phyloP scores from a whole-genome alignment of 2,797 vertebrate species.

The Hybognathus amarus region DNA sequence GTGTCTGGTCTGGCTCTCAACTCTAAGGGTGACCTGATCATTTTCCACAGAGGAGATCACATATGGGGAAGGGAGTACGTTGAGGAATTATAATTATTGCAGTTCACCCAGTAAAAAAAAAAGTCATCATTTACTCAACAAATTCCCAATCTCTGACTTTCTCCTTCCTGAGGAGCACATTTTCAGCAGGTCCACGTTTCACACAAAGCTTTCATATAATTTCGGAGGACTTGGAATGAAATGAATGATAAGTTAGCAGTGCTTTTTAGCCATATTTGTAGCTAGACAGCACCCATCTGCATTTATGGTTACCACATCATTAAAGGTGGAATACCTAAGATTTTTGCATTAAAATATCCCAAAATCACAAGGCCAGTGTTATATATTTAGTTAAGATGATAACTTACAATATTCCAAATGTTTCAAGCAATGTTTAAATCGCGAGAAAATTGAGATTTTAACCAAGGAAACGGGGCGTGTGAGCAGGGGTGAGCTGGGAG shows the following conservation, averaged over 20 bases:
- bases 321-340: no score
- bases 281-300: not conserved
- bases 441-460: no score
- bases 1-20: constrained; percentile 94
- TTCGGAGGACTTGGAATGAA: not conserved
- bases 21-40: constrained; percentile 85
- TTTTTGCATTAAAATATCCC: no score
- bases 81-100: not conserved
- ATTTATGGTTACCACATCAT: not conserved
- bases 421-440: no score
- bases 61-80: constrained; percentile 90
- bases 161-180: not conserved
- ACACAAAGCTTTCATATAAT: not conserved
- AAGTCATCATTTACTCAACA: not conserved
- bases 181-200: not conserved
- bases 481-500: no score
- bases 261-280: not conserved
- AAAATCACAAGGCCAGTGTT: no score
- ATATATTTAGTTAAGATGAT: no score
- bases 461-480: no score
- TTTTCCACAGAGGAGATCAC: constrained; percentile 95
- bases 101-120: not conserved
- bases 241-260: no score
- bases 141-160: not conserved
- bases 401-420: no score